Evolutionary conservation across 2,797 vertebrate species (phyloP).

Genomic region (Hippopotamyrus pictus): DNA sequence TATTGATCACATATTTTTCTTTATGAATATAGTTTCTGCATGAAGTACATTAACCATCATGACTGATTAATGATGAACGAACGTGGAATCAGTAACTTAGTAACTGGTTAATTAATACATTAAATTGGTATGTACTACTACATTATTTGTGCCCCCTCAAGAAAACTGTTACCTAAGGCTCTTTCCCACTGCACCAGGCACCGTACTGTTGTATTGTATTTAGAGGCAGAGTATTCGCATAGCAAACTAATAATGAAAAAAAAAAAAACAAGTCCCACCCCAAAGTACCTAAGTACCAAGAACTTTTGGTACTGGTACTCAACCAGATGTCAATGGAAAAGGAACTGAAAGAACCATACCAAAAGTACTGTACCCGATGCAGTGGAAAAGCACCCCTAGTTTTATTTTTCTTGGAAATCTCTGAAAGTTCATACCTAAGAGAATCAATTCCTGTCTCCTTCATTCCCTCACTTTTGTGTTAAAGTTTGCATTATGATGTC

Average conservation of each 20-base stretch:
- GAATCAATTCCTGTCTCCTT: neutral
- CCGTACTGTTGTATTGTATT: neutral
- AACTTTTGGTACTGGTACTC: neutral
- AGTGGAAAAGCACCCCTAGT: neutral
- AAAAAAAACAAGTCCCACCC: neutral
- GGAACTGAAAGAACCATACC: neutral
- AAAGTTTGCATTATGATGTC: neutral
- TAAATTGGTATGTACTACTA: neutral
- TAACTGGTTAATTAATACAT: neutral
- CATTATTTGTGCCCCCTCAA: neutral
- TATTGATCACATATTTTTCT: neutral
- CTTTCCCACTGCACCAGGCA: neutral
- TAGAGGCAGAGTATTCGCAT: neutral
- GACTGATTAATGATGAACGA: neutral
- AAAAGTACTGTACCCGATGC: neutral
- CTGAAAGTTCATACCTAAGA: neutral
- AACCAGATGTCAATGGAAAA: neutral
- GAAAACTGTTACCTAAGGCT: neutral
- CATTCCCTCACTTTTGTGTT: neutral
- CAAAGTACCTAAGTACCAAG: neutral
- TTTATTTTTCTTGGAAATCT: neutral
- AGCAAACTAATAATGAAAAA: neutral
- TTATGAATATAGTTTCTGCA: neutral
- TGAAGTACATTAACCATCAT: neutral
- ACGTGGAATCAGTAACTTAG: neutral